A percentile compares a stretch with the other conserved stretches of the same genome.
Conservation (phyloP, 1,140 invertebrate genomes). For the Macrobrachium rosenbergii region DNA sequence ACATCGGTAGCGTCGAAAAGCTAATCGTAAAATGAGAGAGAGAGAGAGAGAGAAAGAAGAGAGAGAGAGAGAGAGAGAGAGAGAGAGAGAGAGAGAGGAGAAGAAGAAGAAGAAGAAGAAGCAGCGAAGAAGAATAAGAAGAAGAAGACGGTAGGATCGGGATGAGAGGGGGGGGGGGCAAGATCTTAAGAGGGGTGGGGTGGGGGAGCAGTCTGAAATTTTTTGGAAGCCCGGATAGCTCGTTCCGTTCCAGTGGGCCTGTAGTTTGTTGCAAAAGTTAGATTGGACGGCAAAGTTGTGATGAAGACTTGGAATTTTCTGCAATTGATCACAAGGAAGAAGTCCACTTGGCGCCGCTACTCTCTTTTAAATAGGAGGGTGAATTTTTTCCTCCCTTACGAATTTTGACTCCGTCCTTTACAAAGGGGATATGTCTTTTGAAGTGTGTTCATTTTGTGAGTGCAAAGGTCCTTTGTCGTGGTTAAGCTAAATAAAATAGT, state of each 20-base stretch:
- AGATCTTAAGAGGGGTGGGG: background rate
- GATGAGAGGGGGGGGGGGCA: too few relatives aligned
- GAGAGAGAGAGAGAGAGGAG: background rate
- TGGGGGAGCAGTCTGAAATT: background rate
- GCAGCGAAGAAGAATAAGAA: background rate
- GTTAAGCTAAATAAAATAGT: too few relatives aligned
- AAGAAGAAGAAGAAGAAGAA: background rate
- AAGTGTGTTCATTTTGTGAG: background rate
- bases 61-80: too few relatives aligned
- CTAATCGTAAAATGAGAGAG: background rate
- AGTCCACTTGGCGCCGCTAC: constrained; percentile 1
- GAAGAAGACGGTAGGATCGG: background rate
- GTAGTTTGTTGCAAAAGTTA: constrained; percentile 59
- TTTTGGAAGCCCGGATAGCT: constrained; percentile 31
- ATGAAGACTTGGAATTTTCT: constrained; percentile 48
- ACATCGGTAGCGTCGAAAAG: too few relatives aligned
- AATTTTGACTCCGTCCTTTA: background rate
- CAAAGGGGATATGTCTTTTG: background rate
- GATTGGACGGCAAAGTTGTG: constrained; percentile 59
- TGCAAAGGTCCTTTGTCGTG: too few relatives aligned
- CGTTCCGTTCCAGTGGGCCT: constrained; percentile 42
- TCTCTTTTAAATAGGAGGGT: background rate
- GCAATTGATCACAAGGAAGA: constrained; percentile 37
- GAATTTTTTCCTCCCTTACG: background rate
- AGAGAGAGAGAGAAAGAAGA: background rate